Percentiles rank a stretch among this genome's conserved stretches.
Conservation (phyloP, 2,888 invertebrate genomes). For the Drosophila neutralis region DNA sequence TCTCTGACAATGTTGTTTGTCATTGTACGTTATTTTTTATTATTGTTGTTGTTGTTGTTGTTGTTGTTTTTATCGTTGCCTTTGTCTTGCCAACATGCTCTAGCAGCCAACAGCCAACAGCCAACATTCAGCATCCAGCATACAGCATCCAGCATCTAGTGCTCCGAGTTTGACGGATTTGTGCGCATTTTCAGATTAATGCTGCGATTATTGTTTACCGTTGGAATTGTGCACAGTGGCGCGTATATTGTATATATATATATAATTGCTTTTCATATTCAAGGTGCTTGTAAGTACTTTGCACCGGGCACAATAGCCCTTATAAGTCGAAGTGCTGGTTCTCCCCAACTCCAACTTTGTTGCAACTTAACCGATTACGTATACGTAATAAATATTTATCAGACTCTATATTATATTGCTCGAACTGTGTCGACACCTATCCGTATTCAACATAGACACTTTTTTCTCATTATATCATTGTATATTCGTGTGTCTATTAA, state of each 20-base stretch:
- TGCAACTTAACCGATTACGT: neutral
- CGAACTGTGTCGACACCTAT: neutral
- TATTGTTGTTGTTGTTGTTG: neutral
- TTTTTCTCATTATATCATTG: neutral
- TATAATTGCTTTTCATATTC: neutral
- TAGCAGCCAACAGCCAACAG: neutral
- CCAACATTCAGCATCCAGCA: neutral
- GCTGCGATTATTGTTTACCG: constrained; percentile 78
- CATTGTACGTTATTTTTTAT: constrained; percentile 34
- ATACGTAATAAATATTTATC: neutral
- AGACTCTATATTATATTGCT: neutral
- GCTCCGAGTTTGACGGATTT: constrained; percentile 75
- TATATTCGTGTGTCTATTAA: neutral
- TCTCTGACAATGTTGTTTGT: constrained; percentile 64
- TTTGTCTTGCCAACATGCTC: constrained; percentile 32
- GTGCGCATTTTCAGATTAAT: constrained; percentile 79
- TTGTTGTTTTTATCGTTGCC: constrained; percentile 5
- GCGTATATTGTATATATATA: no score
- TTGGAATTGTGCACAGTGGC: constrained; percentile 64
- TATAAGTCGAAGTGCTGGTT: no score
- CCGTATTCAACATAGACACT: neutral
- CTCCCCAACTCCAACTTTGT: neutral
- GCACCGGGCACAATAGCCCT: no score
- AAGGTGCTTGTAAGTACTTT: neutral
- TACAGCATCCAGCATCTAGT: constrained; percentile 7